Conservation (phyloP, 2,888 invertebrate species). For the Metalampra italica region DNA sequence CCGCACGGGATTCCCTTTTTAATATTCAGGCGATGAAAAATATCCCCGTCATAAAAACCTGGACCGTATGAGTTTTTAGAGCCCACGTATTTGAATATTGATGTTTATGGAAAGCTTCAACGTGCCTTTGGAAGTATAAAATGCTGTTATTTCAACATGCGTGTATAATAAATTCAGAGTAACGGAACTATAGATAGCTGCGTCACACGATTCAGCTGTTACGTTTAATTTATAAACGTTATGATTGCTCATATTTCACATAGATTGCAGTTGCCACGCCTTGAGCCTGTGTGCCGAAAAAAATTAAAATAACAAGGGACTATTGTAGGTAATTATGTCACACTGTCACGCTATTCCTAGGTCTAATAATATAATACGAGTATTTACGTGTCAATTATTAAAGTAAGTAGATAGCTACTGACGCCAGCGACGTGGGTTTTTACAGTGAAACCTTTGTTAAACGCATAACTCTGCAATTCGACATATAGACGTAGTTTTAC, state of each 20-base stretch:
- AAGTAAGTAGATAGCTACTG: too few species aligned
- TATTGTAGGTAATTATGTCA: not conserved
- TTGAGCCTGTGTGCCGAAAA: not conserved
- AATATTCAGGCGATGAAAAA: slow-evolving; percentile 72
- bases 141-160: slow-evolving; percentile 25
- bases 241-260: slow-evolving; percentile 7
- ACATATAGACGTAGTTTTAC: too few species aligned
- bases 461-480: too few species aligned
- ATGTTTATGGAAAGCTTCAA: slow-evolving; percentile 59
- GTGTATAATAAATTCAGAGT: slow-evolving; percentile 28
- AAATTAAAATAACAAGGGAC: not conserved
- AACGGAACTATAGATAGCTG: slow-evolving; percentile 33
- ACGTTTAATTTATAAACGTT: slow-evolving; percentile 11
- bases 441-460: too few species aligned
- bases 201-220: slow-evolving; percentile 11
- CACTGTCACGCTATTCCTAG: not conserved
- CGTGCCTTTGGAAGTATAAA: slow-evolving; percentile 30
- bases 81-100: slow-evolving; percentile 66
- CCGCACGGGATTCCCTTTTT: slow-evolving; percentile 59
- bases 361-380: too few species aligned
- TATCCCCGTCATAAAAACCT: slow-evolving; percentile 65
- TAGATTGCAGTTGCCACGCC: slow-evolving; percentile 7
- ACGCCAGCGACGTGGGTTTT: too few species aligned
- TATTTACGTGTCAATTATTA: too few species aligned
- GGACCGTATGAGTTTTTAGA: slow-evolving; percentile 66